Percentiles rank a stretch among this genome's conserved stretches.
phyloP scores from a whole-genome alignment of 1,140 invertebrate genomes.

The Charaxes varanes region DNA sequence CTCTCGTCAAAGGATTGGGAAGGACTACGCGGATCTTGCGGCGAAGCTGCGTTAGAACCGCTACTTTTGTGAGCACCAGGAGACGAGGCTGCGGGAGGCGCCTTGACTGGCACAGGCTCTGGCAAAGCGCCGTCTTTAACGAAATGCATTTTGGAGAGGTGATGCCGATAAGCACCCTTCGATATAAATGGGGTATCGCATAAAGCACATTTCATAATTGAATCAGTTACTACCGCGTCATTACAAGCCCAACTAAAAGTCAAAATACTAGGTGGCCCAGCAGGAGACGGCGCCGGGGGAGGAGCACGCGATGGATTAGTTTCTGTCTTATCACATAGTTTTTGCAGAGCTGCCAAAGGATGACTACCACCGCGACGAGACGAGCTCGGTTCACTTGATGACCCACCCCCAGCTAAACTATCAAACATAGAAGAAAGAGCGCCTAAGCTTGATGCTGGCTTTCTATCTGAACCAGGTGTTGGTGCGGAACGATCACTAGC shows the following conservation, averaged over 20 bases:
- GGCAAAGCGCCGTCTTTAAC: slow-evolving; percentile 92
- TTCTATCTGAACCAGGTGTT: slow-evolving; percentile 80
- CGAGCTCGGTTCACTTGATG: slow-evolving; percentile 60
- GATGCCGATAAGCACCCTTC: slow-evolving; percentile 96
- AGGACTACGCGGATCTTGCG: slow-evolving; percentile 72
- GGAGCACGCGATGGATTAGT: slow-evolving; percentile 75
- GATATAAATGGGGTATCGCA: slow-evolving; percentile 97
- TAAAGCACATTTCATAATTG: slow-evolving; percentile 95
- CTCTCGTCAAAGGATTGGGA: slow-evolving; percentile 88
- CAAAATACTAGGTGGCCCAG: slow-evolving; percentile 86
- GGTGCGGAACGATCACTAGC: slow-evolving; percentile 83
- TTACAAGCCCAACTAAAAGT: slow-evolving; percentile 96
- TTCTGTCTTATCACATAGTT: slow-evolving; percentile 95
- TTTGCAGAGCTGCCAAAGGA: slow-evolving; percentile 94
- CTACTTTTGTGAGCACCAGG: slow-evolving; percentile 66
- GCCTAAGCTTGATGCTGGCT: slow-evolving; percentile 83
- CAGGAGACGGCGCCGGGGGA: slow-evolving; percentile 65
- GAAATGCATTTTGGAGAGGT: slow-evolving; percentile 97
- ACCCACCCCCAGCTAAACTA: slow-evolving; percentile 79
- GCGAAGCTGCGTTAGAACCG: slow-evolving; percentile 69
- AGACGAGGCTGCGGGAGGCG: slow-evolving; percentile 51
- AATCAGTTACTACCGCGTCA: slow-evolving; percentile 90
- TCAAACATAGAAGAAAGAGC: slow-evolving; percentile 94
- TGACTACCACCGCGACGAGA: slow-evolving; percentile 83
- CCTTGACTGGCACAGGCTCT: slow-evolving; percentile 79